These are phyloP conservation scores for Eriosoma lanigerum DNA, from an alignment of 1,140 invertebrate genomes.

Conservation along the genomic window DNA sequence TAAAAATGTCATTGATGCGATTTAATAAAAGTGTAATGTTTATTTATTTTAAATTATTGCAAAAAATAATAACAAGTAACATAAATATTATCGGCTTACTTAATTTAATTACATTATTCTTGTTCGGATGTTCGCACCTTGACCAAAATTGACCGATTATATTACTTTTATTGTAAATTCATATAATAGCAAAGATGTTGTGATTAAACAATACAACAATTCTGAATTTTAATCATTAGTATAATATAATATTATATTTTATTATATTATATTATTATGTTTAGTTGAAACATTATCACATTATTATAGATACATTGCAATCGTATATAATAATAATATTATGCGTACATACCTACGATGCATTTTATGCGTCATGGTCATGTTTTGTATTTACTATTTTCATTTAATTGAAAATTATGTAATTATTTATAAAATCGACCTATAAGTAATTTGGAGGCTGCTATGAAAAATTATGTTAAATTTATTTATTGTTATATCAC, in stretches of 20 bases:
- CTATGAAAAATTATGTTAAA: not conserved
- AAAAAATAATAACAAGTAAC: too few relatives aligned
- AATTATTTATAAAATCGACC: not conserved
- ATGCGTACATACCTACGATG: not conserved
- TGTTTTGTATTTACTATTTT: not conserved
- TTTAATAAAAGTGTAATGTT: too few relatives aligned
- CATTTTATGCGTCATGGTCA: not conserved
- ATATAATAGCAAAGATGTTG: not conserved
- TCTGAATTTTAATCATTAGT: not conserved
- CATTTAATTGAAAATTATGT: not conserved
- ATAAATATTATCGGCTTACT: too few relatives aligned
- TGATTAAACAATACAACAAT: not conserved
- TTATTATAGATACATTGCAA: not conserved
- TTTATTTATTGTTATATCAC: not conserved
- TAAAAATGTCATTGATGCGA: too few relatives aligned
- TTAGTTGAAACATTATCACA: not conserved
- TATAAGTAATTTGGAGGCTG: not conserved
- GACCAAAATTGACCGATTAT: not conserved
- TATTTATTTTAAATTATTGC: too few relatives aligned
- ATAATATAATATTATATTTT: too few relatives aligned
- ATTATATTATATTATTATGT: too few relatives aligned
- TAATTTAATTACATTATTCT: too few relatives aligned
- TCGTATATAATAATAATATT: not conserved
- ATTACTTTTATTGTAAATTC: not conserved
- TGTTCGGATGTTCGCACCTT: not conserved